phyloP scores from a whole-genome alignment of 1,140 invertebrate genomes.

The Ephestia elutella region DNA sequence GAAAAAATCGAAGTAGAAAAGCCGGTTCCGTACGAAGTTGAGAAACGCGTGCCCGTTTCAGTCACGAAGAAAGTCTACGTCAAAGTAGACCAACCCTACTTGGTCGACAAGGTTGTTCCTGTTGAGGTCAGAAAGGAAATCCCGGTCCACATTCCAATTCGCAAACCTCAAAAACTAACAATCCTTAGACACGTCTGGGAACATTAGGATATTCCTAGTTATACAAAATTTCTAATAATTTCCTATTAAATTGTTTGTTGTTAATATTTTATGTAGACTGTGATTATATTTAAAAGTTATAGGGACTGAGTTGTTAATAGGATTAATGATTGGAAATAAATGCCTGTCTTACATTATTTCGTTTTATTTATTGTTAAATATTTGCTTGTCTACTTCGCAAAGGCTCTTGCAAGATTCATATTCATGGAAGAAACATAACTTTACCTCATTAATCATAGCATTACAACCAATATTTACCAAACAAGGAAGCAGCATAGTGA shows the following conservation, averaged over 20 bases:
- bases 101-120: conserved; percentile 22
- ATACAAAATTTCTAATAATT: neutral
- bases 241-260: neutral
- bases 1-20: conserved; percentile 28
- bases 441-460: no score
- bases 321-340: neutral
- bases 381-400: neutral
- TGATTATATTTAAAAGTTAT: neutral
- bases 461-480: neutral
- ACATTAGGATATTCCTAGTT: conserved; percentile 17
- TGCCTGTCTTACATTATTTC: neutral
- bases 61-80: conserved; percentile 26
- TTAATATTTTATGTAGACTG: neutral
- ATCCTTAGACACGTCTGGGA: conserved; percentile 35
- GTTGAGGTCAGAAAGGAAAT: conserved; percentile 25
- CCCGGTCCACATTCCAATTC: conserved; percentile 25
- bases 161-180: conserved; percentile 26
- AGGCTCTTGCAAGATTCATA: no score
- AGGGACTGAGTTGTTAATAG: neutral
- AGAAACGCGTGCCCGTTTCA: conserved; percentile 23
- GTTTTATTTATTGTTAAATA: neutral
- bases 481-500: no score
- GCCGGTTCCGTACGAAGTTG: conserved; percentile 24
- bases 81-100: conserved; percentile 25
- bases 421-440: no score